These are phyloP conservation scores for Trichogramma evanescens DNA, from an alignment of 2,888 invertebrate species.

Conservation along the genomic window DNA sequence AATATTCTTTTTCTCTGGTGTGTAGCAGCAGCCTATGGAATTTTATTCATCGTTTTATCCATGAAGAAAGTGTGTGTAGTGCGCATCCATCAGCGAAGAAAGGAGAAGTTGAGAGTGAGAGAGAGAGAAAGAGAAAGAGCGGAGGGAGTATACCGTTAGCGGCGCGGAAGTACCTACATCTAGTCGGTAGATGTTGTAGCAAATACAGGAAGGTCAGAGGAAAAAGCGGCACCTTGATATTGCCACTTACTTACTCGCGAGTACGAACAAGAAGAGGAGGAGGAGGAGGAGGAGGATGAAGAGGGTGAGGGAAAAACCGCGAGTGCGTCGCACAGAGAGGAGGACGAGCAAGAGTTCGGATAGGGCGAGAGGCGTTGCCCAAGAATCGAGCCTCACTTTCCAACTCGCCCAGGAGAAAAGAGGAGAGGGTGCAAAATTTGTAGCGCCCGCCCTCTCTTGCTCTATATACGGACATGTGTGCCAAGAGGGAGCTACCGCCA, in stretches of 20 bases:
- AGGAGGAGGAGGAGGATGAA: constrained; percentile 20
- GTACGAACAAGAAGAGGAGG: constrained; percentile 20
- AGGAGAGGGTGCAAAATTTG: constrained; percentile 13
- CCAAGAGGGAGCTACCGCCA: background rate
- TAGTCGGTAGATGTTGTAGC: background rate
- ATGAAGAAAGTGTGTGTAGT: no score
- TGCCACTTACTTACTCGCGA: background rate
- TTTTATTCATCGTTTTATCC: no score
- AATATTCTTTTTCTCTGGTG: no score
- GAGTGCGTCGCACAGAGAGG: constrained; percentile 24
- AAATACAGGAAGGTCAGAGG: no score
- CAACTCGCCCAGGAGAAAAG: constrained; percentile 32
- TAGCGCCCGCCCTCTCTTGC: constrained; percentile 32
- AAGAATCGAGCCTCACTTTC: constrained; percentile 29
- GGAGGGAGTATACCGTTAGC: constrained; percentile 5
- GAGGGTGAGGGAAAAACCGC: constrained; percentile 18
- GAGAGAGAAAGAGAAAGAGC: no score
- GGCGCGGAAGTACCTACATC: constrained; percentile 2
- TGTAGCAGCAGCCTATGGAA: no score
- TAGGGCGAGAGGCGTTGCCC: constrained; percentile 43
- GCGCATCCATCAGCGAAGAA: no score
- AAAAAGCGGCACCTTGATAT: no score
- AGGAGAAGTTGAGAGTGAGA: no score
- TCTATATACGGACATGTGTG: constrained; percentile 1
- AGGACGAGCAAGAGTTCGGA: constrained; percentile 30